These are phyloP conservation scores for Drosophila koepferae DNA, from an alignment of 2,888 invertebrate species.

Conservation along the genomic window DNA sequence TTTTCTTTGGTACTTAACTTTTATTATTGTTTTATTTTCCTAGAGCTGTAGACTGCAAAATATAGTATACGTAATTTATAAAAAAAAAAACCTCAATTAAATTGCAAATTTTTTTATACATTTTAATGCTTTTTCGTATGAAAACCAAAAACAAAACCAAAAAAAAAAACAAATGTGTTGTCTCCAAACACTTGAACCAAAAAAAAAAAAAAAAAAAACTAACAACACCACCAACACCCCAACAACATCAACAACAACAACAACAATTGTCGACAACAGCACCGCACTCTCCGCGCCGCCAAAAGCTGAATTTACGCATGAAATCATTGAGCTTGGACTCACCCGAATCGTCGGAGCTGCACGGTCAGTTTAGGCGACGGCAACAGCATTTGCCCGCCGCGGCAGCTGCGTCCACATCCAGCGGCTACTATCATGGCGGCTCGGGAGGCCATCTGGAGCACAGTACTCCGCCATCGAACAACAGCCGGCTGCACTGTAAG, in stretches of 20 bases:
- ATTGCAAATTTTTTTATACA: conserved; percentile 68
- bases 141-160: conserved; percentile 46
- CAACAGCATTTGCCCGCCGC: conserved; percentile 88
- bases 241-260: conserved; percentile 37
- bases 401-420: conserved; percentile 85
- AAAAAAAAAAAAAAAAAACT: conserved; percentile 11
- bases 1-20: conserved; percentile 2
- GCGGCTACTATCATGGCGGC: conserved; percentile 83
- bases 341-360: conserved; percentile 95
- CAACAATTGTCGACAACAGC: conserved; percentile 87
- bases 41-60: conserved; percentile 54
- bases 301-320: conserved; percentile 98
- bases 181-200: conserved; percentile 47
- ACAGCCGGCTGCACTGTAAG: conserved; percentile 88
- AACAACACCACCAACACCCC: conserved; percentile 26
- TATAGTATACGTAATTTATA: conserved; percentile 47
- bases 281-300: conserved; percentile 97
- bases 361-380: conserved; percentile 90
- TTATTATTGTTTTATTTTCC: conserved; percentile 23
- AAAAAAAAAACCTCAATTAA: conserved; percentile 64
- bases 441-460: conserved; percentile 85
- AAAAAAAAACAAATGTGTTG: conserved; percentile 53
- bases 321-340: conserved; percentile 98
- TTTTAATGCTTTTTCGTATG: conserved; percentile 63
- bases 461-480: conserved; percentile 86